Base-by-base conservation (phyloP, 2,888 invertebrate genomes). In the Emesis russula region DNA sequence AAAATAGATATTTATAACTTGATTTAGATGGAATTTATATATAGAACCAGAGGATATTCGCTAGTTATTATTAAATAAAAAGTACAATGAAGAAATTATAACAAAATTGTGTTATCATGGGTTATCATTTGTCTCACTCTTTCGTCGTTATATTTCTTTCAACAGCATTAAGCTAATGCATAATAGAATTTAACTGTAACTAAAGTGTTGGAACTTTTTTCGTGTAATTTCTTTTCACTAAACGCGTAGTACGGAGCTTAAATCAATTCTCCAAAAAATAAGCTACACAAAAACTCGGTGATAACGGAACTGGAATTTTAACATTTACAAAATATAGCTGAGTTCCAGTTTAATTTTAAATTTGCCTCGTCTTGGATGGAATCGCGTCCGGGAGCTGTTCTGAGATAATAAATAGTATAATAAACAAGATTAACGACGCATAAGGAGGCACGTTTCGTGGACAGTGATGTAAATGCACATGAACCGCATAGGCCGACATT, bases 391-490 rank as follows among this genome's bases (percentile, higher is more conserved):
- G 95, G 92, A 77, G 92, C 95, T 92, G 95, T 95, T 96, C 92
- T 91, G 95, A 96, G 96, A 97, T 97, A 98, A 97, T 97, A 97
- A 97, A 98, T 97, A 97, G 97, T 97, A 97, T 97, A 97, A 98
- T 98, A 98, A 98, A 98, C 97, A 97, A 97, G 98, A 98, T 98
- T 97, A 98, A 98, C 97, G 97, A 97, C 97, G 97, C 97, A 97
- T 97, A 97, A 98, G 97, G 96, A 98, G 97, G 97, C 97, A 97
- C 97, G 97, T 97, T 97, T 97, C 96, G 96, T 93, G 97, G 97
- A 97, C 98, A 97, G 96, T 97, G 97, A 97, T 97, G 97, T 97
- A 97, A 96, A 96, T 97, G 97, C 97, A 96, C 95, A 96, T 95
- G 96, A 95, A 95, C 95, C 89, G 84, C 89, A 92, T 77, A 11